These are phyloP conservation scores for Erebia palarica DNA, from an alignment of 2,888 invertebrate genomes.

Conservation along the genomic window DNA sequence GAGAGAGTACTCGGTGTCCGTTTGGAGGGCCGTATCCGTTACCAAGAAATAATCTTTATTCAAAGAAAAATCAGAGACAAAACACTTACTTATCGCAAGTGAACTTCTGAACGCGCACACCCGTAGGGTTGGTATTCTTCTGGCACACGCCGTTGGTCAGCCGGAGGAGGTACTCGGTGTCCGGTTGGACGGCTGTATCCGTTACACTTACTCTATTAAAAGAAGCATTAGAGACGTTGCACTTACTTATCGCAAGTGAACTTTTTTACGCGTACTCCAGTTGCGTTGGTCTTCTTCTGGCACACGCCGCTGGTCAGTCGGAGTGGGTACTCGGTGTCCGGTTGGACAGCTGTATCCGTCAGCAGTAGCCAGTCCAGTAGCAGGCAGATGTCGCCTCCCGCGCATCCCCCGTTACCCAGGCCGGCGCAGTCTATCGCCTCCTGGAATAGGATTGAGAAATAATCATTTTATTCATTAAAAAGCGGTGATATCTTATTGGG, in stretches of 20 bases:
- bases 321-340: constrained; percentile 85
- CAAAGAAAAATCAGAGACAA: no score
- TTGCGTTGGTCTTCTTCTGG: constrained; percentile 67
- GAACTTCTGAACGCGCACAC: constrained; percentile 79
- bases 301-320: constrained; percentile 71
- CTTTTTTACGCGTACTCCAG: constrained; percentile 74
- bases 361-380: constrained; percentile 87
- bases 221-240: constrained; percentile 53
- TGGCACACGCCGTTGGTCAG: constrained; percentile 72
- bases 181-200: constrained; percentile 65
- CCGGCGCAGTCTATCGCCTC: constrained; percentile 92
- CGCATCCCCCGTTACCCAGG: constrained; percentile 87
- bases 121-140: constrained; percentile 64
- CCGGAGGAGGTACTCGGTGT: constrained; percentile 84
- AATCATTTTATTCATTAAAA: no score
- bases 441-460: constrained; percentile 46
- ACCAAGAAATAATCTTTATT: no score
- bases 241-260: constrained; percentile 87
- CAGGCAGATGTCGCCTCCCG: constrained; percentile 91
- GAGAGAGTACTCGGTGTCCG: constrained; percentile 85
- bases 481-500: no score
- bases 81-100: constrained; percentile 85
- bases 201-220: no score
- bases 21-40: constrained; percentile 57
- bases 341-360: constrained; percentile 79